Evolutionary conservation across 2,113 vertebrate species (phyloP).

Genomic region (Atlantisia rogersi): DNA sequence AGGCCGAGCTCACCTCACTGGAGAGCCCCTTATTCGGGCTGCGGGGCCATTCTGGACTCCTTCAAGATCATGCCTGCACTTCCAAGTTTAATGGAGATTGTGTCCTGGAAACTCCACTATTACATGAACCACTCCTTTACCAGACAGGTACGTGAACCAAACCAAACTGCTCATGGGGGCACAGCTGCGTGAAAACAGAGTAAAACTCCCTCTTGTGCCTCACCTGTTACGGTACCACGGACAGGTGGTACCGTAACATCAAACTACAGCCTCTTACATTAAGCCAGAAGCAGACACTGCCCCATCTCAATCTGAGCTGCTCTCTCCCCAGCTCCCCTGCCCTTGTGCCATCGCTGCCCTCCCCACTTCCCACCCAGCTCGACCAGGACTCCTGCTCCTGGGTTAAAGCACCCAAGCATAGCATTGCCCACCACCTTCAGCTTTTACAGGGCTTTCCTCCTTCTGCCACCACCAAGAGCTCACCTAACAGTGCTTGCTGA

Average conservation of each 20-base stretch:
- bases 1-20: not conserved
- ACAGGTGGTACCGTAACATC: not conserved
- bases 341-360: not conserved
- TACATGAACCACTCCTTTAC: not conserved
- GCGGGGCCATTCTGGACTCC: not conserved
- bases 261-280: not conserved
- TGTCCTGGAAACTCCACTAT: not conserved
- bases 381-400: not conserved
- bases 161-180: not conserved
- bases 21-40: not conserved
- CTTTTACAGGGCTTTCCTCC: not conserved
- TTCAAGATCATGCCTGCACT: not conserved
- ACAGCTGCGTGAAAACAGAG: not conserved
- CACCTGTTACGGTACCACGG: too few relatives aligned
- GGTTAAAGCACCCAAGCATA: not conserved
- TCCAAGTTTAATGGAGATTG: not conserved
- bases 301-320: not conserved
- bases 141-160: not conserved
- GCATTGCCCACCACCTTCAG: accelerated
- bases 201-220: not conserved
- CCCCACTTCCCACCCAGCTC: not conserved
- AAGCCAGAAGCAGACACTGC: not conserved
- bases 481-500: not conserved
- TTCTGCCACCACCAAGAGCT: accelerated
- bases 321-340: not conserved